phyloP scores from a whole-genome alignment of 2,888 invertebrate genomes.

The Nematopogon swammerdamellus region DNA sequence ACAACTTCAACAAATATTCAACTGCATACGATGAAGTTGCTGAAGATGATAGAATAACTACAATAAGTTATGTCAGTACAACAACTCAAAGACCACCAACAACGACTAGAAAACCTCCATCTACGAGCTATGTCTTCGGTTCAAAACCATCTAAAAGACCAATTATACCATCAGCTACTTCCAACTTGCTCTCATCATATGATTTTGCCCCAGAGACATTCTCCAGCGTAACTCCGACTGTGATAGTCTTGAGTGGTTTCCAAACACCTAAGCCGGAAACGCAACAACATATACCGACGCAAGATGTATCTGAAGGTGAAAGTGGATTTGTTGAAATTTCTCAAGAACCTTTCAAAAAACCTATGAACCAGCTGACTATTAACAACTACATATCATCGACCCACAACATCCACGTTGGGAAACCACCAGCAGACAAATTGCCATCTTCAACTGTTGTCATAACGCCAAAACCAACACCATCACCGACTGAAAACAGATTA shows the following conservation, averaged over 20 bases:
- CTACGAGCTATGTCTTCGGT: slow-evolving; percentile 46
- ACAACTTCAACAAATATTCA: not conserved
- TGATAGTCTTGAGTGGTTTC: slow-evolving; percentile 36
- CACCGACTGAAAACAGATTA: slow-evolving; percentile 19
- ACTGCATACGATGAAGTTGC: slow-evolving; percentile 6
- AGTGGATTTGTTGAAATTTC: slow-evolving; percentile 39
- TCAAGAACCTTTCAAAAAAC: slow-evolving; percentile 50
- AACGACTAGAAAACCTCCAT: slow-evolving; percentile 33
- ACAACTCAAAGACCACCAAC: slow-evolving; percentile 24
- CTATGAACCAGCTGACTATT: slow-evolving; percentile 52
- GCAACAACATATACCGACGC: slow-evolving; percentile 25
- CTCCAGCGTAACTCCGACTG: slow-evolving; percentile 47
- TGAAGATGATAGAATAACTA: slow-evolving; percentile 27
- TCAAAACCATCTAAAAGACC: slow-evolving; percentile 50
- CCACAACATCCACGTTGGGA: slow-evolving; percentile 44
- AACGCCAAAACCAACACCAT: slow-evolving; percentile 63
- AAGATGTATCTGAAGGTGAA: slow-evolving; percentile 12
- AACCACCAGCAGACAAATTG: slow-evolving; percentile 41
- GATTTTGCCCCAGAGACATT: slow-evolving; percentile 35
- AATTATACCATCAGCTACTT: slow-evolving; percentile 21
- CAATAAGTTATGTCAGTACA: slow-evolving; percentile 37
- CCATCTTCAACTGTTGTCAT: slow-evolving; percentile 63
- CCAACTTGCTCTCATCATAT: slow-evolving; percentile 25
- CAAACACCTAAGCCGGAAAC: slow-evolving; percentile 28
- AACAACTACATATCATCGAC: slow-evolving; percentile 61